A percentile compares a stretch with the other conserved stretches of the same genome.
phyloP scores from a whole-genome alignment of 2,888 invertebrate species.

The Torymus aiolomorphi region DNA sequence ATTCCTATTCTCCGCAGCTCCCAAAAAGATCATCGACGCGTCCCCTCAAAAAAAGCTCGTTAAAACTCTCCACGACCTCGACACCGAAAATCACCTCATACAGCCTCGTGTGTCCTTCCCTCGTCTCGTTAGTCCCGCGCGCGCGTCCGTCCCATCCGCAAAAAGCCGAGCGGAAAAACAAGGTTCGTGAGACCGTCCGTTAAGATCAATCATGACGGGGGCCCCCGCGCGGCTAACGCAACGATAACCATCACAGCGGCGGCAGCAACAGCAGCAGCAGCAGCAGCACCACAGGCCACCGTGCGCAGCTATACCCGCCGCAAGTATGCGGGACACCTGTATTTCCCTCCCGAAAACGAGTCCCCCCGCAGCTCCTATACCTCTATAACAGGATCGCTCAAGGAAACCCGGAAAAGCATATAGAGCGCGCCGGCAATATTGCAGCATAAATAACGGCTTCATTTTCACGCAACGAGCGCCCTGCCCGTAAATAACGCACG shows the following conservation, averaged over 20 bases:
- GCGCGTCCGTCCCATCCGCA: background rate
- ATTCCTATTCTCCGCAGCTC: too few species aligned
- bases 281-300: background rate
- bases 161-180: slow-evolving; percentile 2
- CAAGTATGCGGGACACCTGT: slow-evolving; percentile 13
- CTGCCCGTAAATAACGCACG: slow-evolving; percentile 65
- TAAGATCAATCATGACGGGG: slow-evolving; percentile 30
- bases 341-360: slow-evolving; percentile 1
- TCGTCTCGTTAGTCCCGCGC: background rate
- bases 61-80: too few species aligned
- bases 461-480: slow-evolving; percentile 66
- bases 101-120: too few species aligned
- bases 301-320: background rate
- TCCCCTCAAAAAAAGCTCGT: too few species aligned
- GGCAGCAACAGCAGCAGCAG: too few species aligned
- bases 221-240: too few species aligned
- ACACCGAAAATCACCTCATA: too few species aligned
- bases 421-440: background rate
- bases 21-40: too few species aligned
- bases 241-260: slow-evolving; percentile 5
- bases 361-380: background rate
- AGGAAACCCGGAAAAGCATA: too few species aligned
- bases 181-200: background rate
- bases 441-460: slow-evolving; percentile 67
- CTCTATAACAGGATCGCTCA: background rate